phyloP scores from a whole-genome alignment of 2,797 vertebrate genomes.

The Cuniculus paca region DNA sequence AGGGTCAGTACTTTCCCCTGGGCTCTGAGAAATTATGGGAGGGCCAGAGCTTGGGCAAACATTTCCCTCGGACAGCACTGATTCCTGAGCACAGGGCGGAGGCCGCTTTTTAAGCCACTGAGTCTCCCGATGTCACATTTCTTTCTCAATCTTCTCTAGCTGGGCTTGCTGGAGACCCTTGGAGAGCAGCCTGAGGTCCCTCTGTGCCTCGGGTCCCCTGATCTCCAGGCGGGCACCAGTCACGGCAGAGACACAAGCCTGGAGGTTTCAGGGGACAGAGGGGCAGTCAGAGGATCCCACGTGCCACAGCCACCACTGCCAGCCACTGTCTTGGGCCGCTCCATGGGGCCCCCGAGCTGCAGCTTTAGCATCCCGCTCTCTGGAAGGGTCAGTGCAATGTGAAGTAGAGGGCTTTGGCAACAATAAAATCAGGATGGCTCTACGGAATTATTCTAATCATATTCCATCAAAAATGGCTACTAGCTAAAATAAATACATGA shows the following conservation, averaged over 20 bases:
- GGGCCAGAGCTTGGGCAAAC: not conserved
- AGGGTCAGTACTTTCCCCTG: not conserved
- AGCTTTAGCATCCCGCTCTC: not conserved
- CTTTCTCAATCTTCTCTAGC: not conserved
- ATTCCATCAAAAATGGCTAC: not conserved
- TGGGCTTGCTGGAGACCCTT: not conserved
- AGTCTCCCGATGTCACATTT: not conserved
- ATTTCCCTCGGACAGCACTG: fast-evolving
- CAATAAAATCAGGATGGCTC: not conserved
- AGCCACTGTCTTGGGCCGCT: not conserved
- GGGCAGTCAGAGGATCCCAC: fast-evolving
- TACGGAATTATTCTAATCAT: not conserved
- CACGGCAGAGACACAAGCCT: fast-evolving
- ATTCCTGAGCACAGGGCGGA: not conserved
- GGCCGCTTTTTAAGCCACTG: not conserved
- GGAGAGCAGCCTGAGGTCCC: not conserved
- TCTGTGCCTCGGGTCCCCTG: not conserved
- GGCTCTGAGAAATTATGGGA: not conserved
- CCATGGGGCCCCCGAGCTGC: not conserved
- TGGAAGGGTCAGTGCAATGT: not conserved
- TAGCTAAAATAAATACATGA: not conserved
- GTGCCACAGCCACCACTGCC: fast-evolving
- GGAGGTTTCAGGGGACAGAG: fast-evolving
- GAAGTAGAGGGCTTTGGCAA: not conserved
- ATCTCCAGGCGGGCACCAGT: not conserved